These are phyloP conservation scores for Urosaurus nigricauda DNA, from an alignment of 2,797 vertebrate species.

Conservation along the genomic window DNA sequence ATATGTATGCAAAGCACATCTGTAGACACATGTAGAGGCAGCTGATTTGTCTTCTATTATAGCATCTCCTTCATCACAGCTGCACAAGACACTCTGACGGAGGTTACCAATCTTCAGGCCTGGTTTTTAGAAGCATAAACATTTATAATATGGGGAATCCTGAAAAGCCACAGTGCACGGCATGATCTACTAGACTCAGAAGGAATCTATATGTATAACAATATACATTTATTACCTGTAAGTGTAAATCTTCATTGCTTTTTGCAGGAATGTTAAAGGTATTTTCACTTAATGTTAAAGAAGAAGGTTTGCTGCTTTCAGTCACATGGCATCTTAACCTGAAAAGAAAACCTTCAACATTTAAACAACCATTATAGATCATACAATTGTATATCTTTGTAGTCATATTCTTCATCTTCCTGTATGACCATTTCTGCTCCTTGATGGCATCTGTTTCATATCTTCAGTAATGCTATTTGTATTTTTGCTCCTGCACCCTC, in stretches of 20 bases:
- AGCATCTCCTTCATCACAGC: no score
- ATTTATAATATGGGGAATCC: background rate
- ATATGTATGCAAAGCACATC: no score
- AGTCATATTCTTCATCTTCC: background rate
- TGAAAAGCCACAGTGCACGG: background rate
- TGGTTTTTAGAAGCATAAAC: background rate
- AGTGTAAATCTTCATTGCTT: constrained; percentile 86
- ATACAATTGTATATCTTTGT: background rate
- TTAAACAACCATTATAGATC: background rate
- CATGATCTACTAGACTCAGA: background rate
- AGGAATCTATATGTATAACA: background rate
- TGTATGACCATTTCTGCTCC: background rate
- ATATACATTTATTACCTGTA: constrained; percentile 74
- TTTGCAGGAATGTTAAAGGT: constrained; percentile 73
- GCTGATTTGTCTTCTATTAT: background rate
- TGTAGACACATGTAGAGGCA: no score
- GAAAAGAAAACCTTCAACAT: constrained; percentile 21
- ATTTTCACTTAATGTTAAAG: constrained; percentile 79
- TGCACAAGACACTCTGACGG: background rate
- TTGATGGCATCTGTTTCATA: background rate
- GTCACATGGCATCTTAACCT: constrained; percentile 94
- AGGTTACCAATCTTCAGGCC: background rate
- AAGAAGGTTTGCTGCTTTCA: constrained; percentile 84
- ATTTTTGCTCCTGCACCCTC: background rate
- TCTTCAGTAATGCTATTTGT: background rate